These are phyloP conservation scores for Euphonia xanthogaster DNA, from an alignment of 2,797 vertebrate genomes.

Conservation along the genomic window DNA sequence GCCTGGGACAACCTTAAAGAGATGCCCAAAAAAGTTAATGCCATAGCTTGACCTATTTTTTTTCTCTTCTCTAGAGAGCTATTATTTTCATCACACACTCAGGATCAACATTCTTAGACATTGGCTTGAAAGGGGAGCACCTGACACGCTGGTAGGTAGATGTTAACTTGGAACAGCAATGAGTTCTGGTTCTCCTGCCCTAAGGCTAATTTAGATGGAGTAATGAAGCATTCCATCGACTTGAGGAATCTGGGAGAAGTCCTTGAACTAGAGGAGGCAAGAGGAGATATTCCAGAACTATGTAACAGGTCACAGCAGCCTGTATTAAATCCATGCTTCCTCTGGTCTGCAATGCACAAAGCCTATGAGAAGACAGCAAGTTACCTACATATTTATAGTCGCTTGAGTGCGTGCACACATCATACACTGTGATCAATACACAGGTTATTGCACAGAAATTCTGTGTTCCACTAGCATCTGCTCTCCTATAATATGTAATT, in stretches of 20 bases:
- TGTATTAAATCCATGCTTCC: neutral
- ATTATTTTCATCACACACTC: neutral
- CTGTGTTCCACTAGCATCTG: neutral
- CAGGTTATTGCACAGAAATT: neutral
- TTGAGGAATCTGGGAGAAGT: neutral
- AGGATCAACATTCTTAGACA: neutral
- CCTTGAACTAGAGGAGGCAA: neutral
- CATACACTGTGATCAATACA: neutral
- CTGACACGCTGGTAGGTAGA: neutral
- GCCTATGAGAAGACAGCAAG: neutral
- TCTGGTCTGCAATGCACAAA: neutral
- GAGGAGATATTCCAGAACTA: neutral
- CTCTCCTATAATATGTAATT: neutral
- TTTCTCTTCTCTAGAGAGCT: neutral
- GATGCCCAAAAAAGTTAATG: neutral
- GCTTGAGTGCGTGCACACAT: neutral
- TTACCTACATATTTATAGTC: neutral
- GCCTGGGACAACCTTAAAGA: neutral
- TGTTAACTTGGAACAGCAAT: neutral
- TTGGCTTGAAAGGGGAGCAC: neutral
- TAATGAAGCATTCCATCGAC: neutral
- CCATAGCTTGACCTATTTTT: neutral
- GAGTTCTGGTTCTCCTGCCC: neutral
- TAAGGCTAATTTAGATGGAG: neutral
- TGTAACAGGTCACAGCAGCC: neutral